phyloP scores from a whole-genome alignment of 1,140 invertebrate genomes.

The Gryon sp. region DNA sequence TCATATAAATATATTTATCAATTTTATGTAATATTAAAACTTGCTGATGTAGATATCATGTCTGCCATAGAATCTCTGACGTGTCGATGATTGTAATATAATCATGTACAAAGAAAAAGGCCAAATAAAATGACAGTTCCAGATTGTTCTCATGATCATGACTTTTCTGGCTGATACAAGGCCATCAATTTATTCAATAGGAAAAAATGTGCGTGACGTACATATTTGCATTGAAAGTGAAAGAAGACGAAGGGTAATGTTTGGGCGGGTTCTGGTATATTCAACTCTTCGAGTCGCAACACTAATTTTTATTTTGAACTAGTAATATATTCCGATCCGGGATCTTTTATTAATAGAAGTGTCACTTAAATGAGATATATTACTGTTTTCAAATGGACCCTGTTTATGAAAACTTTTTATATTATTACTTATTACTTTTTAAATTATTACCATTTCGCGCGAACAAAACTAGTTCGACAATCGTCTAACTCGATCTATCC shows the following conservation, averaged over 20 bases:
- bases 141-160: conserved; percentile 40
- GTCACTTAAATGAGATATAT: too few relatives aligned
- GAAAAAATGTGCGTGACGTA: conserved; percentile 49
- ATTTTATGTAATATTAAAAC: too few relatives aligned
- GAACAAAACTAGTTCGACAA: too few relatives aligned
- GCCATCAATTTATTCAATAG: conserved; percentile 40
- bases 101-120: conserved; percentile 28
- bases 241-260: conserved; percentile 43
- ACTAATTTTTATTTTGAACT: conserved; percentile 16
- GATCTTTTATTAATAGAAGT: too few relatives aligned
- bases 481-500: too few relatives aligned
- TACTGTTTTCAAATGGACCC: too few relatives aligned
- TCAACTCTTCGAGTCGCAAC: conserved; percentile 16
- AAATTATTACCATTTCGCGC: too few relatives aligned
- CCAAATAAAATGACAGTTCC: conserved; percentile 27
- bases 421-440: too few relatives aligned
- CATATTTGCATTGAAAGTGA: conserved; percentile 58
- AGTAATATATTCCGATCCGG: conserved; percentile 49
- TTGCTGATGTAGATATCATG: too few relatives aligned
- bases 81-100: conserved; percentile 7
- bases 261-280: conserved; percentile 36
- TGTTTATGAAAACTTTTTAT: too few relatives aligned
- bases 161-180: conserved; percentile 36
- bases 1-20: too few relatives aligned
- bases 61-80: too few relatives aligned